Conservation (phyloP, 2,113 vertebrate genomes). For the Chinchilla lanigera region DNA sequence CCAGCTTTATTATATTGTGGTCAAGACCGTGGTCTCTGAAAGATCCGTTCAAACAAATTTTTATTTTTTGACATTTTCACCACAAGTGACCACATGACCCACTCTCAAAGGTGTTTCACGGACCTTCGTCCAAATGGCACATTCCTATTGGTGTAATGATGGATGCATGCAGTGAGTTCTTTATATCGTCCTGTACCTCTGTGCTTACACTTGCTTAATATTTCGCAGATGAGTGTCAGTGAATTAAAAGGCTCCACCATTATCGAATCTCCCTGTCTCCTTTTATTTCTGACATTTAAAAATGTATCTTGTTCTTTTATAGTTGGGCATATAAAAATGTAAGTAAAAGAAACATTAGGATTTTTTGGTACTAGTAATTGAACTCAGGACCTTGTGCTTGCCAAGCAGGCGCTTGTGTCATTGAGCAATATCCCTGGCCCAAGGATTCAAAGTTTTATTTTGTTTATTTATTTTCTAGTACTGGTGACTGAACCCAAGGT, state of each 20-base stretch:
- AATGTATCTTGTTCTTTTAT: not conserved
- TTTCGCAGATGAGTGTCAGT: not conserved
- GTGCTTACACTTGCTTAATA: not conserved
- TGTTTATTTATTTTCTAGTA: too few relatives aligned
- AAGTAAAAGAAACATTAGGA: not conserved
- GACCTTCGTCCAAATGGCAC: rapidly evolving
- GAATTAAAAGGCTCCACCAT: not conserved
- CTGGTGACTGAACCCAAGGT: not conserved
- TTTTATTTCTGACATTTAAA: not conserved
- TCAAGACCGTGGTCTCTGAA: slow-evolving; percentile 1
- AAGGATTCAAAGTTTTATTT: too few relatives aligned
- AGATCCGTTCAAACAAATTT: not conserved
- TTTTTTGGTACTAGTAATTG: too few relatives aligned
- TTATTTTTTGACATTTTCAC: not conserved
- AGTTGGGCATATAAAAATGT: not conserved
- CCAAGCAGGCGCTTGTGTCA: too few relatives aligned
- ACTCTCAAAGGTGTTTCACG: not conserved
- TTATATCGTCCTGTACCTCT: not conserved
- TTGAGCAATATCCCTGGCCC: too few relatives aligned
- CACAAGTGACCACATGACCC: not conserved
- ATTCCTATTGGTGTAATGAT: rapidly evolving
- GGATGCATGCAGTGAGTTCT: not conserved
- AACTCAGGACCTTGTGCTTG: too few relatives aligned
- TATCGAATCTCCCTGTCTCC: not conserved
- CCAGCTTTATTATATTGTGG: slow-evolving; percentile 47